Base-by-base conservation (phyloP, 2,888 invertebrate species). In the Dioctria linearis region DNA sequence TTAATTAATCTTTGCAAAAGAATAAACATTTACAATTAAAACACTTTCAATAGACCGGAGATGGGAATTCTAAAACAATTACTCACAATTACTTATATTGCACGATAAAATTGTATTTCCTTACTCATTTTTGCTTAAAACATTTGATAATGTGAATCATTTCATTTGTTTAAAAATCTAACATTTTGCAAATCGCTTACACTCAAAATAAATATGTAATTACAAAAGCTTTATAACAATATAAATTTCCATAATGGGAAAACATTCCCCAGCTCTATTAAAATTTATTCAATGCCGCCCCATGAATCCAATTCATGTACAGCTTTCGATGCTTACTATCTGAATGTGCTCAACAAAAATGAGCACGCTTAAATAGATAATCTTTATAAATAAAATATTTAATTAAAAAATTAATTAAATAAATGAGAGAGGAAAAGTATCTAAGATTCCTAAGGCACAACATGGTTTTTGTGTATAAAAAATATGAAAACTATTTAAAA, bases 401-500 rank as follows among this genome's bases (percentile, higher is more conserved):
- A 75, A 81, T 79, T 81, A 79, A 76, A 80, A 79, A 81, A 81
- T 69, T 81, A 81, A 75, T 76, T 61, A 79, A 69, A 81, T 81
- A 69, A 80, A 76, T 76, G 63, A 76, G 76, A 81, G 59, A 79
- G 67, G 71, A 79, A 54, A 54, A 67, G 6, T 13, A 51, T 71
- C 71, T 71, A 71, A 65, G 51, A 67, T 73, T 73, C 54, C 65
- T 81, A 80, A 78, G 80, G 81, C 79, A 81, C 81, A 81, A 73
- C 81, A 81, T 61, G 39, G 57, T 63, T 5, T 39, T 42, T 40
- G 43, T 40, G 25, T 57, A 66, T 61, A 69, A 40, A 66, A n/a
- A 40, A 4, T 4, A 13, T 39, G 40, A 42, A 54, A 57, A 59
- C 57, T 61, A 57, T 5, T 25, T 79, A 9, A 63, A 61, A n/a